Evolutionary conservation across 2,113 vertebrate species (phyloP).

Genomic region (Pongo abelii): DNA sequence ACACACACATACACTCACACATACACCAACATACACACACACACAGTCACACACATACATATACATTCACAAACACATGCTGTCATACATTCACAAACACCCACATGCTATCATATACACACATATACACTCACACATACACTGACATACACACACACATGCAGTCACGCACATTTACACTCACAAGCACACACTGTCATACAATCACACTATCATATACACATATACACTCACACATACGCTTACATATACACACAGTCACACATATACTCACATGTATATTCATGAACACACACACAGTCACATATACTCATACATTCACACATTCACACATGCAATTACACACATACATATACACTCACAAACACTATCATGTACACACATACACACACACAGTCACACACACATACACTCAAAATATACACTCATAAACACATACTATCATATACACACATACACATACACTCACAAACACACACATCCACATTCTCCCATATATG

Average conservation of each 20-base stretch:
- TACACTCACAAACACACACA: background rate
- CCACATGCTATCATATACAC: background rate
- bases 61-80: background rate
- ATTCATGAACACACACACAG: too few species aligned
- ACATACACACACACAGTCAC: background rate
- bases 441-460: background rate
- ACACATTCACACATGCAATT: too few species aligned
- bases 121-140: background rate
- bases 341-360: too few species aligned
- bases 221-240: background rate
- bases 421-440: background rate
- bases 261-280: too few species aligned
- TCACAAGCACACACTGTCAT: background rate
- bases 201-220: background rate
- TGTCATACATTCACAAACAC: background rate
- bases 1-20: background rate
- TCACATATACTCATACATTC: too few species aligned
- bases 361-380: too few species aligned
- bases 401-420: too few species aligned
- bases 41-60: background rate
- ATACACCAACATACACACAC: background rate
- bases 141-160: too few species aligned
- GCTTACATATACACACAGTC: too few species aligned
- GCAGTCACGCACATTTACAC: background rate
- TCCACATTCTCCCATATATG: background rate